These are phyloP conservation scores for Dasysyrphus tricinctus DNA, from an alignment of 2,888 invertebrate species.

Conservation along the genomic window DNA sequence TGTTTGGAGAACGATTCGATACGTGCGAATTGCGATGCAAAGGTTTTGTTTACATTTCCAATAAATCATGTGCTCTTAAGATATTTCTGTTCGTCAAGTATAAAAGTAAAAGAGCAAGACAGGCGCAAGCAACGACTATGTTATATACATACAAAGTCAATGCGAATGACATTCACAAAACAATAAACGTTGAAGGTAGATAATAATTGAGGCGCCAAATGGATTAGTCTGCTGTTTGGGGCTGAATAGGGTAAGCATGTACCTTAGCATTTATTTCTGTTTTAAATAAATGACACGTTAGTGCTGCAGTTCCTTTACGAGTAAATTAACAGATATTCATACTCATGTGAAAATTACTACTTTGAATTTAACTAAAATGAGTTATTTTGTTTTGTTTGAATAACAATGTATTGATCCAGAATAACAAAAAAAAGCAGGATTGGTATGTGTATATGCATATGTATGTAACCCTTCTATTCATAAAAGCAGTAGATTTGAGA, in stretches of 20 bases:
- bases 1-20: not conserved
- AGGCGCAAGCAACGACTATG: not conserved
- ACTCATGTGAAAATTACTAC: not conserved
- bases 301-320: not conserved
- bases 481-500: too few relatives aligned
- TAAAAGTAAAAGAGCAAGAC: not conserved
- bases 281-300: not conserved
- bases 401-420: too few relatives aligned
- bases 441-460: too few relatives aligned
- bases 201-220: conserved; percentile 5
- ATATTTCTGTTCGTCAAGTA: not conserved
- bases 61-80: conserved; percentile 1
- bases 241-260: not conserved
- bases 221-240: not conserved
- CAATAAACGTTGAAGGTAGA: not conserved
- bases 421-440: too few relatives aligned
- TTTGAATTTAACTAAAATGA: not conserved
- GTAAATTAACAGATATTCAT: not conserved
- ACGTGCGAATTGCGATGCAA: not conserved
- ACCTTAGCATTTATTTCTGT: not conserved
- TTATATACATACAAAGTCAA: not conserved
- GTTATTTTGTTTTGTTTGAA: not conserved
- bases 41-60: conserved; percentile 6
- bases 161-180: conserved; percentile 5
- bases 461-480: too few relatives aligned